Evolutionary conservation across 2,888 invertebrate species (phyloP).

Genomic region (Itoplectis maculator): DNA sequence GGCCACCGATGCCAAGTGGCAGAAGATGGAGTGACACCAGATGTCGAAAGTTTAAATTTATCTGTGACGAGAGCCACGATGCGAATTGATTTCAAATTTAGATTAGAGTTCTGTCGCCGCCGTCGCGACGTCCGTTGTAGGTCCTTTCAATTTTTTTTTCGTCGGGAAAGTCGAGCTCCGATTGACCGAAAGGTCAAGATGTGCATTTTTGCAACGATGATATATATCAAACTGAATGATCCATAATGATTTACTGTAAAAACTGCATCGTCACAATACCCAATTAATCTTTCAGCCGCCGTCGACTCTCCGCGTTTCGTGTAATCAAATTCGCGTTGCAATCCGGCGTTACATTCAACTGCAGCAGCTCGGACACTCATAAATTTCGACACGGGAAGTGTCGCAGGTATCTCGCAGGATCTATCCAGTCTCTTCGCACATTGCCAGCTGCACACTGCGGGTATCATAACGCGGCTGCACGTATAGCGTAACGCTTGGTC

Average conservation of each 20-base stretch:
- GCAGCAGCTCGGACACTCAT: conserved; percentile 32
- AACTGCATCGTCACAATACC: conserved; percentile 50
- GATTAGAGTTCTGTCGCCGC: too few species aligned
- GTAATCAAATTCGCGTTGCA: conserved; percentile 36
- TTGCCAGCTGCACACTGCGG: conserved; percentile 23
- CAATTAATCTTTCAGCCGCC: conserved; percentile 45
- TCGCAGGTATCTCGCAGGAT: conserved; percentile 36
- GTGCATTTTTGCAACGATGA: background rate
- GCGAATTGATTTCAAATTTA: background rate
- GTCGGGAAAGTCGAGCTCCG: too few species aligned
- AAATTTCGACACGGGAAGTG: conserved; percentile 46
- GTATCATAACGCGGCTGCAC: conserved; percentile 16
- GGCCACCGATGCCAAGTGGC: background rate
- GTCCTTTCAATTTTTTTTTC: too few species aligned
- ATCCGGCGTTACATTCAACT: conserved; percentile 6
- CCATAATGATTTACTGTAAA: too few species aligned
- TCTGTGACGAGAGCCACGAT: background rate
- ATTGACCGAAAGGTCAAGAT: too few species aligned
- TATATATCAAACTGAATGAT: background rate
- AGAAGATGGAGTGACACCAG: conserved; percentile 10
- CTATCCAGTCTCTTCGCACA: conserved; percentile 23
- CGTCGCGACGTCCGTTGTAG: too few species aligned
- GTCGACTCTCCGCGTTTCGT: conserved; percentile 14
- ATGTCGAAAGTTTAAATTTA: conserved; percentile 5
- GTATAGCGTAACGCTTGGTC: background rate